Evolutionary conservation across 2,797 vertebrate species (phyloP).

Genomic region (Parauchenoglanis ngamensis): DNA sequence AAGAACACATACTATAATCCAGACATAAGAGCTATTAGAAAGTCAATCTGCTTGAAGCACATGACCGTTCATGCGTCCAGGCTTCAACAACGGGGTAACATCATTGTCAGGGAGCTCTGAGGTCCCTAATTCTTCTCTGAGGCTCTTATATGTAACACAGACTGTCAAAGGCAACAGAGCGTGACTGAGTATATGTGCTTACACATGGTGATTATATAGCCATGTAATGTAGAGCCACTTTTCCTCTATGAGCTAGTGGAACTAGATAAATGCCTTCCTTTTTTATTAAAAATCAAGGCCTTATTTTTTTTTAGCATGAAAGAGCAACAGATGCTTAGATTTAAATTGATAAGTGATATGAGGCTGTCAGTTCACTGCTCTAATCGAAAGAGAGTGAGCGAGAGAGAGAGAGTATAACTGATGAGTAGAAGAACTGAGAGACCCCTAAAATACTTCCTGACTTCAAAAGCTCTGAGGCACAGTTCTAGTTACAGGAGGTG

Average conservation of each 20-base stretch:
- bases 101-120: slow-evolving; percentile 50
- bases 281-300: neutral
- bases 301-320: neutral
- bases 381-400: slow-evolving; percentile 5
- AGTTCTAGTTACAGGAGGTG: slow-evolving; percentile 38
- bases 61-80: slow-evolving; percentile 49
- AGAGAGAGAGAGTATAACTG: neutral
- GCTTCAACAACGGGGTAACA: slow-evolving; percentile 49
- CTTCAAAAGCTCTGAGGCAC: slow-evolving; percentile 56
- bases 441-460: slow-evolving; percentile 54
- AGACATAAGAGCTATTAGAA: slow-evolving; percentile 54
- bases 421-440: slow-evolving; percentile 26
- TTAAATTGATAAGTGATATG: neutral
- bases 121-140: slow-evolving; percentile 45
- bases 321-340: neutral
- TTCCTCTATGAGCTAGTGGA: neutral
- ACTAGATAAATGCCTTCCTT: neutral
- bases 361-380: neutral
- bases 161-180: slow-evolving; percentile 17
- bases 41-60: slow-evolving; percentile 58
- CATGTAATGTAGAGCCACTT: slow-evolving; percentile 9
- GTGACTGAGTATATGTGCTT: slow-evolving; percentile 28
- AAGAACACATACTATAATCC: slow-evolving; percentile 52
- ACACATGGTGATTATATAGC: slow-evolving; percentile 8
- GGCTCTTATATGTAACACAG: slow-evolving; percentile 4